These are phyloP conservation scores for Bradypodion ventrale DNA, from an alignment of 2,797 vertebrate genomes.

Conservation along the genomic window DNA sequence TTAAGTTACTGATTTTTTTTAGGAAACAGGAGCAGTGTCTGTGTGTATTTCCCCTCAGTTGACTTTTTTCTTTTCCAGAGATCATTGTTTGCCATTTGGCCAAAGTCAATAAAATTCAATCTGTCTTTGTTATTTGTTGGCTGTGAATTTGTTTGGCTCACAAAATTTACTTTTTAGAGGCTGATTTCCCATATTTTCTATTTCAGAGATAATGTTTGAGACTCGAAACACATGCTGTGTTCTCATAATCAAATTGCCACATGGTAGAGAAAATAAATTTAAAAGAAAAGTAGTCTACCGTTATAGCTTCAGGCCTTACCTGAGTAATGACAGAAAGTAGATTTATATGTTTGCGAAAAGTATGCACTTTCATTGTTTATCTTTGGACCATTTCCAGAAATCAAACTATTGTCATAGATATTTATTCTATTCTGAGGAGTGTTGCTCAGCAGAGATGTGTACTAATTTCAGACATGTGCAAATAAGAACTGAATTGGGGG, in stretches of 20 bases:
- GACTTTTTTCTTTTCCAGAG: neutral
- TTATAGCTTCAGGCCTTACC: neutral
- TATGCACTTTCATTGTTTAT: neutral
- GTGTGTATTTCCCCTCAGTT: neutral
- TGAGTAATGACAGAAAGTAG: neutral
- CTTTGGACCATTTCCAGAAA: neutral
- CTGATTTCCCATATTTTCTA: neutral
- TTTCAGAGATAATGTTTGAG: neutral
- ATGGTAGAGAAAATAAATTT: neutral
- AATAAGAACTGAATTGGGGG: too few species aligned
- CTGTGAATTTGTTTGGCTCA: neutral
- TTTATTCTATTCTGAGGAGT: neutral
- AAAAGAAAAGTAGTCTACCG: neutral
- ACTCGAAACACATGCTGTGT: too few species aligned
- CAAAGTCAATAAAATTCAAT: neutral
- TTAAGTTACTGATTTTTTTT: neutral
- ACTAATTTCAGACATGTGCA: too few species aligned
- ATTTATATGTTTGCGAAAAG: neutral
- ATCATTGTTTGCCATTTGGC: neutral
- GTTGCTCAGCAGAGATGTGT: neutral
- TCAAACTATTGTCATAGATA: neutral
- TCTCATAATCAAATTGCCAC: neutral
- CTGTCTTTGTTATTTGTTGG: neutral
- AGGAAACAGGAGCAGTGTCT: neutral
- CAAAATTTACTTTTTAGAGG: neutral